Percentiles rank a stretch among this genome's conserved stretches.
phyloP scores from a whole-genome alignment of 2,113 vertebrate genomes.

The Macrotis lagotis region DNA sequence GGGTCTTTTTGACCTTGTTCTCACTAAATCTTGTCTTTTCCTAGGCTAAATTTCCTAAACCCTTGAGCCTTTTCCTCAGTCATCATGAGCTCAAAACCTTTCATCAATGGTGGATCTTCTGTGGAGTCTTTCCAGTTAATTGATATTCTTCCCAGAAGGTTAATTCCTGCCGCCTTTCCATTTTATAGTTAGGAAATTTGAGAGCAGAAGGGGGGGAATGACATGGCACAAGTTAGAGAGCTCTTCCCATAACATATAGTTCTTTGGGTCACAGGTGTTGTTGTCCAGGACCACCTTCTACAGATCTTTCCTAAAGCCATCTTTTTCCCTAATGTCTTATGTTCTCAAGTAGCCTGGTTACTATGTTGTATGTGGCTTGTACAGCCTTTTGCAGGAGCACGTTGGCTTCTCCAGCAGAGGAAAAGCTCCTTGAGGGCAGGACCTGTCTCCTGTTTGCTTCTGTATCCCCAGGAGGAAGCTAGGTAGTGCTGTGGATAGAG shows the following conservation, averaged over 20 bases:
- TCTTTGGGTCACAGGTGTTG: background rate
- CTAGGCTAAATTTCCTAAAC: background rate
- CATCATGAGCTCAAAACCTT: background rate
- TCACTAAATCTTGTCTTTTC: background rate
- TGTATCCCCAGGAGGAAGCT: too few species aligned
- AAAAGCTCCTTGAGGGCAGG: background rate
- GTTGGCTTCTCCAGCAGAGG: background rate
- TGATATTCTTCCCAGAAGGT: background rate
- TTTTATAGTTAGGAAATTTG: background rate
- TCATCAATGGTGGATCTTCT: background rate
- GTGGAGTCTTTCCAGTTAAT: background rate
- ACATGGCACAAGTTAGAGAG: background rate
- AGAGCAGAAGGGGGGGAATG: background rate
- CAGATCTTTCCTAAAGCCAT: background rate
- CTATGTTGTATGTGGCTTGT: background rate
- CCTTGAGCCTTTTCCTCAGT: background rate
- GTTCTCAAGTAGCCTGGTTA: background rate
- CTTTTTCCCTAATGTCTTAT: background rate
- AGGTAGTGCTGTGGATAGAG: too few species aligned
- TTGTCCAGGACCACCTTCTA: background rate
- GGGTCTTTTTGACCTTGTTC: background rate
- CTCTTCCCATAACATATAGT: background rate
- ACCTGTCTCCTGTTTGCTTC: background rate
- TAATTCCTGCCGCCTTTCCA: background rate
- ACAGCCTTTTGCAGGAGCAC: background rate